These are phyloP conservation scores for Tamandua tetradactyla DNA, from an alignment of 2,797 vertebrate genomes.

Conservation along the genomic window DNA sequence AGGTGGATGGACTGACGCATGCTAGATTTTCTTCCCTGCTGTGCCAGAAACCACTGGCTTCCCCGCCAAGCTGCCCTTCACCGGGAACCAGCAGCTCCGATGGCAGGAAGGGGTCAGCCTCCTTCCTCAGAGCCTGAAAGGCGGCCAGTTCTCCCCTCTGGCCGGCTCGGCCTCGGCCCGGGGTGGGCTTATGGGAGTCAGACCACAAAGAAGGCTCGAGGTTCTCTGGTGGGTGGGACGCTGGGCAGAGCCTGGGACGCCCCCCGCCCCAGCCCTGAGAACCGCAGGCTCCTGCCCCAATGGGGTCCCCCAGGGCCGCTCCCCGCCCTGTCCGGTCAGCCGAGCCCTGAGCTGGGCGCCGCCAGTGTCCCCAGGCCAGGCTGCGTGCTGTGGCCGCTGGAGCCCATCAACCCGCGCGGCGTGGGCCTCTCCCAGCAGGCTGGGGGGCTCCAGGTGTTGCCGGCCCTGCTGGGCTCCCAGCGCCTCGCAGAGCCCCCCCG, in stretches of 20 bases:
- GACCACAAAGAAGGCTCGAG: neutral
- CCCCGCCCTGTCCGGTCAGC: neutral
- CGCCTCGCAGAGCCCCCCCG: neutral
- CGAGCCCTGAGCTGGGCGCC: neutral
- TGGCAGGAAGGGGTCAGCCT: neutral
- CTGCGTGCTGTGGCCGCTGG: neutral
- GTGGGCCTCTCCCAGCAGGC: accelerated
- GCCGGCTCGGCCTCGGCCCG: neutral
- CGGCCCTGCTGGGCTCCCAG: neutral
- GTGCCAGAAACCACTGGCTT: conserved; percentile 3
- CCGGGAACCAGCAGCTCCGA: neutral
- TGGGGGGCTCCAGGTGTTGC: neutral
- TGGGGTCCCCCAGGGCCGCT: neutral
- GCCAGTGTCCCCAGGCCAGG: neutral
- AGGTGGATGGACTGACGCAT: neutral
- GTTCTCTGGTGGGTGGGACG: neutral
- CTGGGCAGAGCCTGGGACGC: neutral
- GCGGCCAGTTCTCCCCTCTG: neutral
- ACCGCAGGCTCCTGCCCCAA: neutral
- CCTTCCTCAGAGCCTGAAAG: neutral
- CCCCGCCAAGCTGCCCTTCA: neutral
- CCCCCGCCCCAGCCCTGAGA: no score
- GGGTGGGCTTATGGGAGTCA: no score
- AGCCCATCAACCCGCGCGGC: neutral
- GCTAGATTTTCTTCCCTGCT: neutral